Conservation (phyloP, 2,888 invertebrate genomes). For the Anorthoa munda region DNA sequence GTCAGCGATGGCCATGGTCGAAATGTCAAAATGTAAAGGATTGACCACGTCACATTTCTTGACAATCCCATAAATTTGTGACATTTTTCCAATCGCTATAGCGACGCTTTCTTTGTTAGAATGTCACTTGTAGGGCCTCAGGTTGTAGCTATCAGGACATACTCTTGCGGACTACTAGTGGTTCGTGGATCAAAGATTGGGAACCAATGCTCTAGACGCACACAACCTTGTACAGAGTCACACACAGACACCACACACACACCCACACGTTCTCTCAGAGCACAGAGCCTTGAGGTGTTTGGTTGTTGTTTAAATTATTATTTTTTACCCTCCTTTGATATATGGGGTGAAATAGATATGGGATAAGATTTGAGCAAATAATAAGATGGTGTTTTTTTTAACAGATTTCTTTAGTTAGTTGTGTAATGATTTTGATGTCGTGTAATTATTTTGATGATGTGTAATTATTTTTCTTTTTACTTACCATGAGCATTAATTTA, state of each 20-base stretch:
- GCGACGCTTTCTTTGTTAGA: too few species aligned
- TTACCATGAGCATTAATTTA: too few species aligned
- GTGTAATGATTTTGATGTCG: background rate
- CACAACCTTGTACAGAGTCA: conserved; percentile 65
- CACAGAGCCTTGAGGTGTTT: conserved; percentile 71
- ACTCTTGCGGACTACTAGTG: too few species aligned
- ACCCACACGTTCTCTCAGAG: conserved; percentile 58
- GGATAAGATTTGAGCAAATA: conserved; percentile 49
- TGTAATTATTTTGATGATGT: background rate
- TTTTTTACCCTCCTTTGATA: conserved; percentile 59
- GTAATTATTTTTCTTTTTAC: too few species aligned
- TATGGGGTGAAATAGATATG: conserved; percentile 54
- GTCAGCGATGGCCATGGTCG: too few species aligned
- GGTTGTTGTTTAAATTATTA: conserved; percentile 68
- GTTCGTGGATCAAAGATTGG: too few species aligned
- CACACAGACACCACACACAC: conserved; percentile 55
- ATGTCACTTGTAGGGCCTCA: too few species aligned
- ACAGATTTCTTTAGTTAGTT: background rate
- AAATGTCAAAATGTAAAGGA: too few species aligned
- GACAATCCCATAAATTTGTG: too few species aligned
- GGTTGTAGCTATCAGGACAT: too few species aligned
- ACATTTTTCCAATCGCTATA: too few species aligned
- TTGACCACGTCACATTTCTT: too few species aligned
- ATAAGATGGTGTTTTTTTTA: conserved; percentile 7
- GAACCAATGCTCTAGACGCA: conserved; percentile 73